Evolutionary conservation across 2,797 vertebrate genomes (phyloP), one percentile per base, ranked within the genome.

Genomic region (Neoniphon sammara): DNA sequence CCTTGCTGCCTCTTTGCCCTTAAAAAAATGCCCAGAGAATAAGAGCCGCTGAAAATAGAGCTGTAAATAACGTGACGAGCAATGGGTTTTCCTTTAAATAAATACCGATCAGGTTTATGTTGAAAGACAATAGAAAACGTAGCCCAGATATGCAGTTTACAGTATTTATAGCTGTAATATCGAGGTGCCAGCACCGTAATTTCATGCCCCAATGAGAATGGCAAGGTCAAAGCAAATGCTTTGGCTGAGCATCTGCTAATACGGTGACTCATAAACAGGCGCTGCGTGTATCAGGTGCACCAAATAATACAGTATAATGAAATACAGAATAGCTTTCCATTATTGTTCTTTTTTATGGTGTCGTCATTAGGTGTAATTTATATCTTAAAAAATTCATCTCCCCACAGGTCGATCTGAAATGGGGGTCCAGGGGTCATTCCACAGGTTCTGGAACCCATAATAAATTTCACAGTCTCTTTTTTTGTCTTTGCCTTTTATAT

Each of bases 121-220:
- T 98, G 97, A 95, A 97, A 99, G 98, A 99, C 98, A 99, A 99
- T 99, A 98, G 98, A 97, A 99, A 98, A 97, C 96, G 96, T 98
- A 96, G 97, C 97, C 97, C 97, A 97, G 98, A 98, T 98, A 98
- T 98, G 98, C 98, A 98, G 98, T 99, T 99, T 99, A 98, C 97
- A 98, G 98, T 99, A 99, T 99, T 99, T 99, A 99, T 99, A 97
- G 97, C 97, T 97, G 97, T 98, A 99, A 99, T 99, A 99, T 98
- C 96, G 96, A 97, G 96, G 97, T 98, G 98, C 97, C 97, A 97
- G 96, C 96, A 97, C 96, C 96, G 97, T 99, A 99, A 99, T 99
- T 99, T 99, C 98, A 99, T 99, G 98, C 97, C 98, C 98, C 97
- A 97, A 98, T 99, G 97, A 99, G 97, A 98, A 99, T 96, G 97